phyloP scores from a whole-genome alignment of 2,888 invertebrate genomes.

The Eristalis pertinax region DNA sequence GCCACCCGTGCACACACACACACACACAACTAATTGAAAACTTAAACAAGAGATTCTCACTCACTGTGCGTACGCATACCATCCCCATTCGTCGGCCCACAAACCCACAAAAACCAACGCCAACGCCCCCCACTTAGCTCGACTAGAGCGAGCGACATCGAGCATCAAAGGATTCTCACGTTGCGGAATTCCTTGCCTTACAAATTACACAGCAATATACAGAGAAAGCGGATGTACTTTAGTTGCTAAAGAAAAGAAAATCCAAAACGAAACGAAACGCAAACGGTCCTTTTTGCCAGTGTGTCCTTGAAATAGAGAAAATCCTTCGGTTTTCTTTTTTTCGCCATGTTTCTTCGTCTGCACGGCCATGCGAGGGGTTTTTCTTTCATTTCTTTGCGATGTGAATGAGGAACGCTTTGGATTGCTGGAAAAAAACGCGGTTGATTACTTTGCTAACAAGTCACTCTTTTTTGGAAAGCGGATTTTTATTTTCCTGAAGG shows the following conservation, averaged over 20 bases:
- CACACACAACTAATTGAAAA: conserved; percentile 59
- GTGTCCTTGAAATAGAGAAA: conserved; percentile 42
- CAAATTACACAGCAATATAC: conserved; percentile 32
- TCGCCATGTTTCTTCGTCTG: conserved; percentile 5
- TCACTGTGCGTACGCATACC: background rate
- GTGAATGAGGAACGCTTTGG: conserved; percentile 17
- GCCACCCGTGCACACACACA: conserved; percentile 31
- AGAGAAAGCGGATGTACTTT: conserved; percentile 24
- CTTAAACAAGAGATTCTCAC: conserved; percentile 34
- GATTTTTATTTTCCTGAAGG: conserved; percentile 7
- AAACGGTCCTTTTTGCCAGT: conserved; percentile 23
- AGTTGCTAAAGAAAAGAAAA: conserved; percentile 6
- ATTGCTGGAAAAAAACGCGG: conserved; percentile 54
- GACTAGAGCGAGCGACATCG: background rate
- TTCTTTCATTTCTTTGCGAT: background rate
- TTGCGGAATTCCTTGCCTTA: conserved; percentile 14
- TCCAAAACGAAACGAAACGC: conserved; percentile 11
- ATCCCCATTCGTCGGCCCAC: too few relatives aligned
- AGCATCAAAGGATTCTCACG: conserved; percentile 37
- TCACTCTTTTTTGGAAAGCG: conserved; percentile 23
- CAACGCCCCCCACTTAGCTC: background rate
- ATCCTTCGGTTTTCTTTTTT: conserved; percentile 7
- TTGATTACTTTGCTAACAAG: conserved; percentile 64
- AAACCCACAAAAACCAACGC: background rate
- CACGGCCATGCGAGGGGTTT: background rate